Base-by-base conservation (phyloP, 2,888 invertebrate genomes). In the Rhorus exstirpatorius region DNA sequence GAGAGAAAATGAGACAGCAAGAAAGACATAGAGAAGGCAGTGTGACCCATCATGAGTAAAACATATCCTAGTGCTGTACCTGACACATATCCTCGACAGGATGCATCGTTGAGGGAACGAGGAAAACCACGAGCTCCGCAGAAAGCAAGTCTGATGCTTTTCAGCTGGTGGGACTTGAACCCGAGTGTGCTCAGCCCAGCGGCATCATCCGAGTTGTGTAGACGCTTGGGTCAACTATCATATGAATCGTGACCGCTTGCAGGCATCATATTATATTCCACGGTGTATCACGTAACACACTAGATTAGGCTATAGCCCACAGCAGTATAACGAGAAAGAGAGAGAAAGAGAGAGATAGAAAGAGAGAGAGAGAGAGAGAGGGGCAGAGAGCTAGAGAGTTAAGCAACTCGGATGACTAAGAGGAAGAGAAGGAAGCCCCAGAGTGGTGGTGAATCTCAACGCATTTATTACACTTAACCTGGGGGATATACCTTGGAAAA, bases 31-130 rank as follows among this genome's bases (percentile, higher is more conserved):
- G 76, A 68, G 79, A 80, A 79, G 51, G 63, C 44, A 51, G 74
- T 35, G 55, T 80, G 58, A 44, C 72, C 75, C 60, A 63, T 58
- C 58, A 75, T 79, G 79, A 79, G 87, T 88, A 90, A 90, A 90
- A 89, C 90, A 87, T 86, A 88, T 86, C 85, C 21, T 44, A 19
- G 38, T 12, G 87, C 88, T 90, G 90, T 89, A 88, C 76, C 86
- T 90, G 90, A 90, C 90, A 90, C 88, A 88, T 90, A 86, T 87
- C 87, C 86, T 77, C 80, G 76, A 65, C 86, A 86, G 87, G 82
- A 84, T 85, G 83, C 86, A 83, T 83, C 84, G 85, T 85, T 83
- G 85, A 63, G 55, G 19, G 46, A 26, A 10, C 21, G 17, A 24
- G 24, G 14, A 4, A 53, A 24, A 10, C 31, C 53, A 67, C 51